Percentiles rank a stretch among this genome's conserved stretches.
phyloP scores from a whole-genome alignment of 1,140 invertebrate genomes.

The Cotesia chilonis region DNA sequence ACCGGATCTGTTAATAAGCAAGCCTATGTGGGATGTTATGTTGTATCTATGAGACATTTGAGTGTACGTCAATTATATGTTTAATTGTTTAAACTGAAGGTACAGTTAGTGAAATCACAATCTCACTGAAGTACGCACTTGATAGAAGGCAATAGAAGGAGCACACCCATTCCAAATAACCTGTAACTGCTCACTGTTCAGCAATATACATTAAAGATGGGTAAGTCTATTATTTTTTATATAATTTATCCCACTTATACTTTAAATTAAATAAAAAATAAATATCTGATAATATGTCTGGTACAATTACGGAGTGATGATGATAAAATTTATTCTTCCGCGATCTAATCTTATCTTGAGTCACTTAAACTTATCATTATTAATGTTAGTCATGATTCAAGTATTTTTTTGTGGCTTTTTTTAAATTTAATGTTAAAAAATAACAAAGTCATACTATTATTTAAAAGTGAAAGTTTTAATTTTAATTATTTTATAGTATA shows the following conservation, averaged over 20 bases:
- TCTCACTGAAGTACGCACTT: too few relatives aligned
- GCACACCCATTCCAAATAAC: slow-evolving; percentile 5
- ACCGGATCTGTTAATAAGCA: not conserved
- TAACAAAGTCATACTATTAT: not conserved
- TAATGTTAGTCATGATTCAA: slow-evolving; percentile 2
- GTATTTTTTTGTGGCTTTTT: not conserved
- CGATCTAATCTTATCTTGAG: slow-evolving; percentile 23
- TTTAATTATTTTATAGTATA: slow-evolving; percentile 4
- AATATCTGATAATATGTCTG: too few relatives aligned
- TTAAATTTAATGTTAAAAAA: not conserved
- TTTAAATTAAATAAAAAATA: too few relatives aligned
- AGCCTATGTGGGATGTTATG: slow-evolving; percentile 17
- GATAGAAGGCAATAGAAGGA: too few relatives aligned
- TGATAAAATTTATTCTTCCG: not conserved
- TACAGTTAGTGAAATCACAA: too few relatives aligned
- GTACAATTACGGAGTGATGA: too few relatives aligned
- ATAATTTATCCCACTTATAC: not conserved
- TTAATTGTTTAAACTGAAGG: slow-evolving; percentile 5
- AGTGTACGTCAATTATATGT: slow-evolving; percentile 8
- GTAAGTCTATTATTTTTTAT: slow-evolving; percentile 3
- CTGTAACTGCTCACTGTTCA: not conserved
- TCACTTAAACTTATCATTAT: not conserved
- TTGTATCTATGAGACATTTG: not conserved
- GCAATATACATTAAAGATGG: slow-evolving; percentile 5
- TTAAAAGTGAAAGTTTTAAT: too few relatives aligned